These are phyloP conservation scores for Noctua janthe DNA, from an alignment of 2,888 invertebrate species.

Conservation along the genomic window DNA sequence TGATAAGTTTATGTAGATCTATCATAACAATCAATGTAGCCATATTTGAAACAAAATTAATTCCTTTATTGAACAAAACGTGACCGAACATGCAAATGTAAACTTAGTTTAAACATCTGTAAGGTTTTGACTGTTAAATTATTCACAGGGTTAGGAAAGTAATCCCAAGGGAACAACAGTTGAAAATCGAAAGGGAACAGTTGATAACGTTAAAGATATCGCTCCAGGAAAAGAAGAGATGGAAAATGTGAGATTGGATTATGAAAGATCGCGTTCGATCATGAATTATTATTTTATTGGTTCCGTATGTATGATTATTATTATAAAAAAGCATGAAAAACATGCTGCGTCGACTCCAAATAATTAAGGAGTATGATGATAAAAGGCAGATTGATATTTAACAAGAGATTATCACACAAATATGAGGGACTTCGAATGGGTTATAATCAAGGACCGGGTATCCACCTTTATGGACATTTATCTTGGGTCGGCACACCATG, in stretches of 20 bases:
- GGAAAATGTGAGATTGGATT: slow-evolving; percentile 7
- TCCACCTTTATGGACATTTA: not conserved
- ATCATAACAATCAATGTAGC: not conserved
- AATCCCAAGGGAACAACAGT: not conserved
- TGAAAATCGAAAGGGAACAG: slow-evolving; percentile 21
- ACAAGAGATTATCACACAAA: not conserved
- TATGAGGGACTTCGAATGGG: no score
- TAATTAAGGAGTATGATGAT: not conserved
- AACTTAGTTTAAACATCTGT: slow-evolving; percentile 13
- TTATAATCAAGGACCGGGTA: not conserved
- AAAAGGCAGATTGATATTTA: not conserved
- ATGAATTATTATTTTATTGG: not conserved
- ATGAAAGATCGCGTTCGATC: not conserved
- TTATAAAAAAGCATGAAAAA: not conserved
- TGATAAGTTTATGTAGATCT: not conserved
- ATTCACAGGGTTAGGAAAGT: slow-evolving; percentile 13
- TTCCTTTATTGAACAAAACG: slow-evolving; percentile 6
- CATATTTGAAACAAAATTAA: slow-evolving; percentile 5
- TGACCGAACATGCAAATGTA: slow-evolving; percentile 3
- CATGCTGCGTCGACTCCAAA: not conserved
- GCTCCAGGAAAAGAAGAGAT: not conserved
- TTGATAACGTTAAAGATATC: not conserved
- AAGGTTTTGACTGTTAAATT: slow-evolving; percentile 23
- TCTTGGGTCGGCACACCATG: not conserved
- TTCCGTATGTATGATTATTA: not conserved